phyloP scores from a whole-genome alignment of 2,888 invertebrate species.

The Melanchra persicariae region DNA sequence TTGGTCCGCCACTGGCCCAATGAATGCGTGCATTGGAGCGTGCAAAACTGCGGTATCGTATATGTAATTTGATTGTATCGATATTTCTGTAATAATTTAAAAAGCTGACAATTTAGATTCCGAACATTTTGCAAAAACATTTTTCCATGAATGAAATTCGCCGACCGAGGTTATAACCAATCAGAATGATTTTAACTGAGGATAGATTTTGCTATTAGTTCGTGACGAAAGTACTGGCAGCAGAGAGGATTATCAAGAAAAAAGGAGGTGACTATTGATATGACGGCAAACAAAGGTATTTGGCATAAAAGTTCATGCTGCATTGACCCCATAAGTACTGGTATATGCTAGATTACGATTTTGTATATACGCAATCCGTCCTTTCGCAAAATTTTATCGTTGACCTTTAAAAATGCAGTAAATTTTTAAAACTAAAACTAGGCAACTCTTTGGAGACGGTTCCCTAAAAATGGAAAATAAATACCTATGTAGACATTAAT shows the following conservation, averaged over 20 bases:
- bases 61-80: constrained; percentile 31
- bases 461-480: neutral
- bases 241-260: no score
- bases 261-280: neutral
- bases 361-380: no score
- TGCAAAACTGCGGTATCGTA: constrained; percentile 34
- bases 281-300: neutral
- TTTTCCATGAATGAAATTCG: neutral
- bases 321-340: no score
- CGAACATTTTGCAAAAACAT: neutral
- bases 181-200: neutral
- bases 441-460: no score
- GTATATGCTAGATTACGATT: no score
- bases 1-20: constrained; percentile 29
- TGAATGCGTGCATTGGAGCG: constrained; percentile 44
- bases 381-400: no score
- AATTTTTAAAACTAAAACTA: no score
- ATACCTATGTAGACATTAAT: neutral
- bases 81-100: constrained; percentile 28
- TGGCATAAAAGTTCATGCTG: neutral
- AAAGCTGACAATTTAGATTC: constrained; percentile 8
- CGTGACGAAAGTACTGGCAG: neutral
- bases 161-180: neutral
- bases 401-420: no score
- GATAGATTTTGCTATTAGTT: neutral